These are phyloP conservation scores for Momotus momota DNA, from an alignment of 2,797 vertebrate species.

Conservation along the genomic window DNA sequence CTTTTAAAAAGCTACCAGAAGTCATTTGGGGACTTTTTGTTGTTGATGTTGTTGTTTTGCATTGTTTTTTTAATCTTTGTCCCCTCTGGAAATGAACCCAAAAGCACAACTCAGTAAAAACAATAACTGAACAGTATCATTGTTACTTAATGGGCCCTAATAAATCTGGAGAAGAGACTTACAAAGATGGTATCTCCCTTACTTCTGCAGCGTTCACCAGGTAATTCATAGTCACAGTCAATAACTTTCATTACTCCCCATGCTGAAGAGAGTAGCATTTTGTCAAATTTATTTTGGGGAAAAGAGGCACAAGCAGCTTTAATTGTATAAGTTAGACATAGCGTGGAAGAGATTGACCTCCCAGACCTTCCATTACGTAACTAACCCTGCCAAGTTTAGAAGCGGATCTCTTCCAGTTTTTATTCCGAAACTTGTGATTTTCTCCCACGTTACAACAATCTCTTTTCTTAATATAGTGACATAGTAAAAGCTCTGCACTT, in stretches of 20 bases:
- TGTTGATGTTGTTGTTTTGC: neutral
- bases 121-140: neutral
- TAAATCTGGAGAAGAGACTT: neutral
- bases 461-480: neutral
- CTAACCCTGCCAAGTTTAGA: neutral
- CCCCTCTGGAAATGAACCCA: neutral
- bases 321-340: neutral
- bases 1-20: neutral
- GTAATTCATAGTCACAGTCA: neutral
- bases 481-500: neutral
- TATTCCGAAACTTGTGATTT: neutral
- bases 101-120: neutral
- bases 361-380: neutral
- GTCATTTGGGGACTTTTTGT: no score
- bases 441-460: neutral
- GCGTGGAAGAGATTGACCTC: constrained; percentile 5
- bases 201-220: neutral
- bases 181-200: neutral
- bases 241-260: neutral
- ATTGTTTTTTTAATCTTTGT: neutral
- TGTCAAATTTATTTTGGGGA: neutral
- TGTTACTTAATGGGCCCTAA: neutral
- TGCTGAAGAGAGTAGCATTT: neutral
- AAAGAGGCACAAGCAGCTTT: neutral
- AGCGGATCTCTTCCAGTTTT: neutral